Base-by-base conservation (phyloP, 2,113 vertebrate genomes). In the Spermophilus dauricus region DNA sequence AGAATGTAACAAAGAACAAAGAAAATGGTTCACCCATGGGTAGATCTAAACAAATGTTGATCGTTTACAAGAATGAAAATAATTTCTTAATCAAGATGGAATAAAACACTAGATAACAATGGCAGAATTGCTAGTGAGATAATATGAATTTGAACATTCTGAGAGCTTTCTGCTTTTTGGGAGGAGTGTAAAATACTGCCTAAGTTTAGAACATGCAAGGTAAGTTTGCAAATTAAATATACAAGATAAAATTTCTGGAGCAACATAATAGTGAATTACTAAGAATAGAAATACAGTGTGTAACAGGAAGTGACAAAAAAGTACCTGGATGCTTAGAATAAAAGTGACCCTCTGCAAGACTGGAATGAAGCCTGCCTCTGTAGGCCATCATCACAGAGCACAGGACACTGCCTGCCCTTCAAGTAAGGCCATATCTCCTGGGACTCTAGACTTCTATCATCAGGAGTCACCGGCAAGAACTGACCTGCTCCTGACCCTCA, bases 51-150 rank as follows among this genome's bases (percentile, higher is more conserved):
- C 10, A 69, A 53, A 78, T 56, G 18, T 77, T 58, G 42, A 73
- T 32, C 61, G 11, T 73, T 95, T 72, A 73, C 48, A 18, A 93
- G 42, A 13, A 88, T n/a, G 56, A 75, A 86, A 86, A 30, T 58
- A 45, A 65, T 53, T 85, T 84, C 37, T 67, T 77, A 56, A 85
- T n/a, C 39, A 42, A 58, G 32, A 67, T 85, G 39, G 16, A 84
- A 70, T 85, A 91, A 94, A 75, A 85, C 39, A 39, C 30, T 63
- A 13, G 56, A 34, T 42, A 51, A 65, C 14, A 39, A 53, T 26
- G 37, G 2, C 13, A 58, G 77, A 63, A 84, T 61, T 81, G 63
- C 42, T 37, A 76, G 76, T 81, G 37, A 12, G 1, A 32, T 34
- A 58, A 63, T 45, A 72, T 24, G 14, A 37, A 30, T 63, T 42